These are phyloP conservation scores for Valencia hispanica DNA, from an alignment of 2,797 vertebrate genomes.

Conservation along the genomic window DNA sequence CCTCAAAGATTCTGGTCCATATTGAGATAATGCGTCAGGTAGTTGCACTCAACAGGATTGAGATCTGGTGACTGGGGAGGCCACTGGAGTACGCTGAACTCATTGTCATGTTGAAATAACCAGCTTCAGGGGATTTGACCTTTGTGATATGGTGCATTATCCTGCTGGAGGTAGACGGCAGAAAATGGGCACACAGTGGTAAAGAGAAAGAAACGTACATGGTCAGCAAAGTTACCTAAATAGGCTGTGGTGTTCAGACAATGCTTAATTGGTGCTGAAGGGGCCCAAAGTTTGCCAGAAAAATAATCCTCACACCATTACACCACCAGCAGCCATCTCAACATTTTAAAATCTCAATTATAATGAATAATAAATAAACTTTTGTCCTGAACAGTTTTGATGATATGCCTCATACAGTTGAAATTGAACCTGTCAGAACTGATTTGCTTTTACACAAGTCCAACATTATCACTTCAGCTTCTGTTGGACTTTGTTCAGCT, in stretches of 20 bases:
- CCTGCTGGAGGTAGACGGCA: background rate
- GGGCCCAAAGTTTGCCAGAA: background rate
- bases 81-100: background rate
- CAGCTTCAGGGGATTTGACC: too few relatives aligned
- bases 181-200: background rate
- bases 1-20: background rate
- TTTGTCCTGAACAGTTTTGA: background rate
- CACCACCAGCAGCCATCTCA: background rate
- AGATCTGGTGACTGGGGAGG: background rate
- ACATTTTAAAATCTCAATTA: background rate
- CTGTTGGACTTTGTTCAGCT: background rate
- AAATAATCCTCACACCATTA: background rate
- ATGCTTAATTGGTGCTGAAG: too few relatives aligned
- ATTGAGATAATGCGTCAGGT: background rate
- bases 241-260: too few relatives aligned
- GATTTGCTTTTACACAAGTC: background rate
- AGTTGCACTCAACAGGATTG: background rate
- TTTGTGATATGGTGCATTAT: background rate
- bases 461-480: background rate
- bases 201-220: background rate
- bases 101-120: too few relatives aligned
- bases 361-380: background rate
- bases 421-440: background rate
- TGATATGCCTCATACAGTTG: background rate
- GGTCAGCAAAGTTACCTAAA: background rate